A percentile compares a stretch with the other conserved stretches of the same genome.
Conservation (phyloP, 2,113 vertebrate genomes). For the Nyctibius bracteatus region DNA sequence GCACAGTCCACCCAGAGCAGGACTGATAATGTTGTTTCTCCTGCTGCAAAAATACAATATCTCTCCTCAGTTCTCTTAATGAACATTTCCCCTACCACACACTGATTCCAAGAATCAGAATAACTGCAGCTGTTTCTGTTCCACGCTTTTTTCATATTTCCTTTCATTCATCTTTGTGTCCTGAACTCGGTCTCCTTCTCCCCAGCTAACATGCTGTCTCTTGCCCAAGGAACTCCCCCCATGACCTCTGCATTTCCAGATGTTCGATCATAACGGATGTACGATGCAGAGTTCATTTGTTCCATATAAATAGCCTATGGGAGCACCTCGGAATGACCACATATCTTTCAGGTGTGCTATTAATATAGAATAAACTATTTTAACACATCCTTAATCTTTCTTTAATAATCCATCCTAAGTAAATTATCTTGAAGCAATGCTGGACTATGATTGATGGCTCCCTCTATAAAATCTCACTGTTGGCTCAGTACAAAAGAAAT, state of each 20-base stretch:
- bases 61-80: not conserved
- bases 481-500: conserved; percentile 18
- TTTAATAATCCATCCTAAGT: conserved; percentile 53
- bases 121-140: not conserved
- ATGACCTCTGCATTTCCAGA: not conserved
- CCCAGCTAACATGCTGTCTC: not conserved
- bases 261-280: fast-evolving
- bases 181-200: not conserved
- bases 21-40: not conserved
- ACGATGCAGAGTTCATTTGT: not conserved
- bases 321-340: conserved; percentile 19
- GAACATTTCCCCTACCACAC: not conserved
- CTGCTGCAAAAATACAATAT: not conserved
- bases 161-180: not conserved
- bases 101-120: not conserved
- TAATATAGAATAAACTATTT: conserved; percentile 49
- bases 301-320: not conserved
- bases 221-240: not conserved
- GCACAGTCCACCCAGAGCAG: not conserved
- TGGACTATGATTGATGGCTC: not conserved
- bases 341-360: conserved; percentile 27
- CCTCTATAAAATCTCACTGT: not conserved
- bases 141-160: not conserved
- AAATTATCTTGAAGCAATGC: conserved; percentile 34
- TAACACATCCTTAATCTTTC: conserved; percentile 50